Evolutionary conservation across 2,888 invertebrate species (phyloP).

Genomic region (Lithophane leautieri): DNA sequence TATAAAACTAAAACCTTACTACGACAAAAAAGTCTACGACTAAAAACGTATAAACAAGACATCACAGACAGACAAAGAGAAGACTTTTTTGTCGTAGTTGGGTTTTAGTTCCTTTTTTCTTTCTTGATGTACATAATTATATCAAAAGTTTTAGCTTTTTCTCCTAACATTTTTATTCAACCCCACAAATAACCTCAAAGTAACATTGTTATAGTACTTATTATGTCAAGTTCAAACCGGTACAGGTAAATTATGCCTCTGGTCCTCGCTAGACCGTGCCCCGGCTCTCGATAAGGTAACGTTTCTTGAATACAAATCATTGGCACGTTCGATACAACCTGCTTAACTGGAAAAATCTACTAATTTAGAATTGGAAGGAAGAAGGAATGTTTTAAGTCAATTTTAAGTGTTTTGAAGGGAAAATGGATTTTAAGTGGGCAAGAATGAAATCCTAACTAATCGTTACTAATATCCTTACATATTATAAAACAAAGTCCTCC

Average conservation of each 20-base stretch:
- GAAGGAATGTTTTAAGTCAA: neutral
- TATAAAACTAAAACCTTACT: no score
- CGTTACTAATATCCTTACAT: no score
- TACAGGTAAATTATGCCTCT: conserved; percentile 31
- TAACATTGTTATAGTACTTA: neutral
- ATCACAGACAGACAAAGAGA: no score
- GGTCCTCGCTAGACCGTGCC: conserved; percentile 3
- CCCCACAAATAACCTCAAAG: neutral
- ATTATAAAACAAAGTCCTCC: no score
- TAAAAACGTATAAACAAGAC: no score
- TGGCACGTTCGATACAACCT: neutral
- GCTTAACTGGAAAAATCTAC: conserved; percentile 15
- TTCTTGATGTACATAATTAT: no score
- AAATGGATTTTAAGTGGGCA: no score
- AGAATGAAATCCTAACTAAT: no score
- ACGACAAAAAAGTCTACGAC: no score
- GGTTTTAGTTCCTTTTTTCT: no score
- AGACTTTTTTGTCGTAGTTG: no score
- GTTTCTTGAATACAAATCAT: conserved; percentile 39
- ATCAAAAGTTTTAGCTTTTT: no score
- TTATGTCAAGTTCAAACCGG: neutral
- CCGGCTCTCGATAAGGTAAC: conserved; percentile 32
- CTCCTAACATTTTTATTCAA: neutral
- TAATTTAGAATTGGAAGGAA: conserved; percentile 4
- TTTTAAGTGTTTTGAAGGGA: neutral